These are phyloP conservation scores for Lasioglossum villosulum DNA, from an alignment of 2,888 invertebrate genomes.

Conservation along the genomic window DNA sequence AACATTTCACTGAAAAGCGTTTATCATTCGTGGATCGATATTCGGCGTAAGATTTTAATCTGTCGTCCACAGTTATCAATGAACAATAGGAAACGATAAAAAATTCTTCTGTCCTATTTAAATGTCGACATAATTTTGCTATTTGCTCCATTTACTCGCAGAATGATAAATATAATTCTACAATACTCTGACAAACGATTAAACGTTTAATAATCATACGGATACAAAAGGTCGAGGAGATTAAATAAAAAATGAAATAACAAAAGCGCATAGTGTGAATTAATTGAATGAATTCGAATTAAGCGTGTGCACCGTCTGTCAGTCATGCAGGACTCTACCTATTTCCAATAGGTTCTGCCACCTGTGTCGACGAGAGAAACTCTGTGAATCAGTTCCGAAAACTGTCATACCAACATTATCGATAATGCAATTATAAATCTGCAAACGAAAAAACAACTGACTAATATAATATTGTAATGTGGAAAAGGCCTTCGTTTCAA, in stretches of 20 bases:
- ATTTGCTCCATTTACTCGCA: neutral
- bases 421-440: neutral
- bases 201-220: neutral
- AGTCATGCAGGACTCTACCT: constrained; percentile 26
- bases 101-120: neutral
- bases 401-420: neutral
- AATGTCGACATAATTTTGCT: neutral
- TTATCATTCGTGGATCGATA: neutral
- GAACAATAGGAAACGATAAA: neutral
- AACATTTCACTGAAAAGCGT: neutral
- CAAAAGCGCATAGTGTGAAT: neutral
- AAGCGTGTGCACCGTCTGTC: neutral
- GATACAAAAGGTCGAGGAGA: neutral
- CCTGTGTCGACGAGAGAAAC: constrained; percentile 44
- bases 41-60: neutral
- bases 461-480: constrained; percentile 17
- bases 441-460: constrained; percentile 34
- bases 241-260: neutral
- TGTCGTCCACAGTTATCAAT: neutral
- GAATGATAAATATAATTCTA: neutral
- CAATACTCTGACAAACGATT: neutral
- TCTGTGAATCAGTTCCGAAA: neutral
- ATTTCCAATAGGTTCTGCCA: constrained; percentile 51
- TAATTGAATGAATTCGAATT: neutral
- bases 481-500: constrained; percentile 17